Evolutionary conservation across 2,888 invertebrate species (phyloP), one percentile per base, ranked within the genome.

Genomic region (Amphipyra berbera): DNA sequence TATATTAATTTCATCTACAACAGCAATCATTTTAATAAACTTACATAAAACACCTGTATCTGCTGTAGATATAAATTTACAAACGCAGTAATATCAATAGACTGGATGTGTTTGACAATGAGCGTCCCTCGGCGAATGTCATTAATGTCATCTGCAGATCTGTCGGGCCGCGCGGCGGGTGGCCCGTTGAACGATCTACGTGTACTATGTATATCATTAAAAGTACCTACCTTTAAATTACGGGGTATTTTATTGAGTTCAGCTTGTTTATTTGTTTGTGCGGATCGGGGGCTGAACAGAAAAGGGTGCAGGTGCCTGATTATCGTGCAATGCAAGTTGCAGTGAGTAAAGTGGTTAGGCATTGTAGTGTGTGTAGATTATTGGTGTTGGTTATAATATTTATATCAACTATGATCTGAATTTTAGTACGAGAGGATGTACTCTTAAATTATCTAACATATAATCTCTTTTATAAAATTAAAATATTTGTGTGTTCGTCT

Each of bases 131-230:
- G 78, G 73, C 84, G 87, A 87, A 84, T 83, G 82, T 83, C 86
- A 85, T 89, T 84, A 88, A 79, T 83, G 90, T 90, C 90, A 83
- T 78, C 78, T 78, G 81, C 90, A 90, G 88, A 73, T 42, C 68
- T 74, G 79, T 69, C 75, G 60, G 55, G 9, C 47, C 49, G 65
- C 78, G 55, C 79, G 44, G 63, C 71, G 78, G 79, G 79, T 64
- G 70, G 73, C 45, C 74, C 38, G 14, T 55, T 66, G 67, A 63
- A 63, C 66, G 64, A 55, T 54, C 67, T 67, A 61, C 52, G 35
- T 66, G 37, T 38, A 64, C 58, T 53, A 40, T 73, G 56, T 73
- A 72, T 71, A 71, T 59, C 30, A 68, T 73, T 73, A 58, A 58
- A 45, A 61, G 57, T 58, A 55, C 53, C 72, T 42, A 55, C 68